Evolutionary conservation across 1,140 invertebrate species (phyloP), one percentile per base, ranked within the genome.

Genomic region (Rhopalosiphum maidis): DNA sequence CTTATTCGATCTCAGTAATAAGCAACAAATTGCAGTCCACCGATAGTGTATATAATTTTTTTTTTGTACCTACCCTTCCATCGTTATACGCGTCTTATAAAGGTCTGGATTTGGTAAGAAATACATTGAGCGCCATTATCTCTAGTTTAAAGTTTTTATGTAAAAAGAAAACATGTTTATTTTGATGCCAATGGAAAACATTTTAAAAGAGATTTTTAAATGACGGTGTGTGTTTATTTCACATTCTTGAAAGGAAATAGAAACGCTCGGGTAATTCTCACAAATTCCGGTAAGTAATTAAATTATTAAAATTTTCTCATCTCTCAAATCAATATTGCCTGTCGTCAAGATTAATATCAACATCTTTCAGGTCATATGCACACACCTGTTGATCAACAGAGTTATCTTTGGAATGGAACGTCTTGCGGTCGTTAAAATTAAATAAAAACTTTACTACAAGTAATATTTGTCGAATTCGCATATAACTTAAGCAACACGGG

Each of bases 141-240:
- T 25, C 21, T 22, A 51, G 48, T 89, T 54, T 89, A 37, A 89
- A 46, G 43, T 46, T 46, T 21, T 23, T 23, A 85, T 30, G 37
- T 25, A 43, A 41, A 85, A 48, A 87, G 22, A 89, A 35, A 51
- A 88, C 46, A 51, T 89, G 30, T 88, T 88, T 88, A 88, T 88
- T 88, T 51, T 51, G 35, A 88, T 51, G n/a, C 23, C 46, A 51
- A n/a, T 35, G 5, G n/a, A 22, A 37, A 89, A 89, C 48, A 54
- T 89, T 54, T 89, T 54, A 9, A 89, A 89, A 89, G n/a, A 89
- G 87, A 89, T 89, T 89, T 89, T 89, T 89, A 89, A 54, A 88
- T 51, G 30, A 88, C 5, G 30, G 35, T 51, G 87, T 54, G 85
- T 86, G 18, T 88, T n/a, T 51, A 48, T 89, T 55, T 89, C n/a